Evolutionary conservation across 2,888 invertebrate species (phyloP).

Genomic region (Metellina segmentata): DNA sequence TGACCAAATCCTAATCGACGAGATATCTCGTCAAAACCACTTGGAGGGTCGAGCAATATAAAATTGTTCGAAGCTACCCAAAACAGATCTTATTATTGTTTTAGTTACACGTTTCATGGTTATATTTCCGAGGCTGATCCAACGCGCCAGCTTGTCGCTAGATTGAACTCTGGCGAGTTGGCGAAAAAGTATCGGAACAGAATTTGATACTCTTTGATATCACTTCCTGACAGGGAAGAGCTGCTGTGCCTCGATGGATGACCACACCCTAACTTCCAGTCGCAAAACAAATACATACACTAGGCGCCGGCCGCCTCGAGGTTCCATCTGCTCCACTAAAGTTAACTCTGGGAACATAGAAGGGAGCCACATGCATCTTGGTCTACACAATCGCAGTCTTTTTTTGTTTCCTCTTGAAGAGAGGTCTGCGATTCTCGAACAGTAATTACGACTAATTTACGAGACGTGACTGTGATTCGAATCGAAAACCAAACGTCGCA

Average conservation of each 20-base stretch:
- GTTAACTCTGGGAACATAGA: conserved; percentile 16
- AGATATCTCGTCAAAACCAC: no score
- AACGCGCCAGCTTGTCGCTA: neutral
- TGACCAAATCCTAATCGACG: no score
- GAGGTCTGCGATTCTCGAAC: conserved; percentile 17
- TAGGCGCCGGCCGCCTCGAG: conserved; percentile 11
- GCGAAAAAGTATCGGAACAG: neutral
- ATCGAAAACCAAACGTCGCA: conserved; percentile 2
- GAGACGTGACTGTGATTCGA: conserved; percentile 37
- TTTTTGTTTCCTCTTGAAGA: conserved; percentile 26
- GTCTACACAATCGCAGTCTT: conserved; percentile 24
- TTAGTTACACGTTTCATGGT: no score
- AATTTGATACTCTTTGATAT: neutral
- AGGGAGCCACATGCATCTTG: conserved; percentile 34
- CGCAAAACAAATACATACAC: conserved; percentile 25
- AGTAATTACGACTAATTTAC: conserved; percentile 66
- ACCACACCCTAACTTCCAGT: conserved; percentile 55
- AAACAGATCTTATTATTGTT: no score
- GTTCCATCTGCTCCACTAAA: conserved; percentile 42
- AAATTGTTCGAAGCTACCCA: no score
- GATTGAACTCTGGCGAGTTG: conserved; percentile 39
- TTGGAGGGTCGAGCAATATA: no score
- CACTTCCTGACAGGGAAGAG: conserved; percentile 63
- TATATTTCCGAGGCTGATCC: neutral
- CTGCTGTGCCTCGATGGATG: neutral